Evolutionary conservation across 2,888 invertebrate species (phyloP).

Genomic region (Phanerotoma sp.): DNA sequence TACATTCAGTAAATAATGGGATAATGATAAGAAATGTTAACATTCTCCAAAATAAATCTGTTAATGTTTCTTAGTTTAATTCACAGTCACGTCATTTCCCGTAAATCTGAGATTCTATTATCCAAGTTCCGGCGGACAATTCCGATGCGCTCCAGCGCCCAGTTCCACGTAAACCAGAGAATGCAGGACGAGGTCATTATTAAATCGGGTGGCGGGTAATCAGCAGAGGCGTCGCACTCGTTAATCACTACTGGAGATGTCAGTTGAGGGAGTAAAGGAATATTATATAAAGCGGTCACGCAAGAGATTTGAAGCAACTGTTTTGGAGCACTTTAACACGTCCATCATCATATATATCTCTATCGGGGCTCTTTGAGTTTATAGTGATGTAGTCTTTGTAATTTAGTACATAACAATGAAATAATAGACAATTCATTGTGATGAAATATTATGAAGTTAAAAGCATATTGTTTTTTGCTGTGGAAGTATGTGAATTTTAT

Average conservation of each 20-base stretch:
- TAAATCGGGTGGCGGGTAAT: conserved; percentile 29
- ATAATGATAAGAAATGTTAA: no score
- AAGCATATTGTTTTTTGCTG: no score
- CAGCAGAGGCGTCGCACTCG: conserved; percentile 13
- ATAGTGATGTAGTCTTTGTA: no score
- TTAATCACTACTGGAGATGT: conserved; percentile 8
- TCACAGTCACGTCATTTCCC: conserved; percentile 1
- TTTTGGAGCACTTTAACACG: background rate
- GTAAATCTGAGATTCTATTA: conserved; percentile 4
- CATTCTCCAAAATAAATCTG: background rate
- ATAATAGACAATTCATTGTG: background rate
- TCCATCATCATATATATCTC: conserved; percentile 13
- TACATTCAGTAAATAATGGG: no score
- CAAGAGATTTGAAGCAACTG: background rate
- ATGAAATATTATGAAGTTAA: no score
- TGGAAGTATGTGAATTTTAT: no score
- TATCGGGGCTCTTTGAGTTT: no score
- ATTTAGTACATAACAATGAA: no score
- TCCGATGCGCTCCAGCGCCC: conserved; percentile 23
- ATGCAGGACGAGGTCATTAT: conserved; percentile 39
- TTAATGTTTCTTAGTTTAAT: background rate
- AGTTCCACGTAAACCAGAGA: conserved; percentile 29
- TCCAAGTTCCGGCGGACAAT: conserved; percentile 7
- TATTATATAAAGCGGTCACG: conserved; percentile 1
- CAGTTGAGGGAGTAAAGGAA: background rate